Conservation (phyloP, 2,797 vertebrate genomes). For the Micromesistius poutassou region DNA sequence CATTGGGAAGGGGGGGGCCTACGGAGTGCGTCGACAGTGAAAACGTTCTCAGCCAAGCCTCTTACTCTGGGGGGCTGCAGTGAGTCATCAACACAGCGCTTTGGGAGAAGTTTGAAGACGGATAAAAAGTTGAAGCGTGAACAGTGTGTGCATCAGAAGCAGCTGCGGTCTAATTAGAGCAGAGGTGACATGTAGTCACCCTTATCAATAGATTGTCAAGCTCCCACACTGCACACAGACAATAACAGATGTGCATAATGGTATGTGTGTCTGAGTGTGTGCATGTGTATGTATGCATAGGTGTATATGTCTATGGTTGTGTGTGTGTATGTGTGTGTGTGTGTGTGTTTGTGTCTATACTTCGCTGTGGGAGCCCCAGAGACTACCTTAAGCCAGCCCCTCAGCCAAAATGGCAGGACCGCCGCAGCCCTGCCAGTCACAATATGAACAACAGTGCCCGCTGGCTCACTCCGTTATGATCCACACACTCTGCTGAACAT, state of each 20-base stretch:
- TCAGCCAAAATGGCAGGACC: background rate
- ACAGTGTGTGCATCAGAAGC: background rate
- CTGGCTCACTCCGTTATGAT: slow-evolving; percentile 39
- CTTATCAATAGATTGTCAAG: background rate
- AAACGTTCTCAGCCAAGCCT: too few relatives aligned
- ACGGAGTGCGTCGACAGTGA: too few relatives aligned
- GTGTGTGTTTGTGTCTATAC: too few relatives aligned
- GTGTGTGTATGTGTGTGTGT: too few relatives aligned
- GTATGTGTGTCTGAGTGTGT: background rate
- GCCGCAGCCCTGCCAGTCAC: background rate
- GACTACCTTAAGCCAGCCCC: background rate
- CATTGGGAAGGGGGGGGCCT: too few relatives aligned
- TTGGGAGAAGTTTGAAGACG: too few relatives aligned
- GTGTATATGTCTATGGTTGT: background rate
- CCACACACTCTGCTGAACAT: slow-evolving; percentile 40
- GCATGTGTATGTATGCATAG: background rate
- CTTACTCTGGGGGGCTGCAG: too few relatives aligned
- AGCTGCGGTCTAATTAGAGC: background rate
- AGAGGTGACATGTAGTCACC: background rate
- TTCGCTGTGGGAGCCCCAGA: background rate
- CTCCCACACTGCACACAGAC: background rate
- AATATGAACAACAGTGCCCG: too few relatives aligned
- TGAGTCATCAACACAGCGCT: too few relatives aligned
- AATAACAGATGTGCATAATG: background rate
- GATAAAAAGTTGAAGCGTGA: background rate